Evolutionary conservation across 2,797 vertebrate genomes (phyloP).

Genomic region (Lithobates sylvaticus): DNA sequence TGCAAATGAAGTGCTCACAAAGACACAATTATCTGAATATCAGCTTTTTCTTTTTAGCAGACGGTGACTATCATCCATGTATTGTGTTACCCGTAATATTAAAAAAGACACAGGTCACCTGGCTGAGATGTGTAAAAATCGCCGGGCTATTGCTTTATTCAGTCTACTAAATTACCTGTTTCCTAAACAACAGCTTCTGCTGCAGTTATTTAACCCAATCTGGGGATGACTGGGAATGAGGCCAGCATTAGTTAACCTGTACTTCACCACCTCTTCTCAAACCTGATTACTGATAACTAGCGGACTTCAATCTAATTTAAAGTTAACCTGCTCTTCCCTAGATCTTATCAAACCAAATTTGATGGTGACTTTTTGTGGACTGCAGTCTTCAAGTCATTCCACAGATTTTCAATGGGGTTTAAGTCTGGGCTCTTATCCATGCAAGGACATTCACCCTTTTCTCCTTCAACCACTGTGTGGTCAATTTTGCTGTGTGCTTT

Average conservation of each 20-base stretch:
- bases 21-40: slow-evolving; percentile 63
- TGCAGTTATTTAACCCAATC: slow-evolving; percentile 64
- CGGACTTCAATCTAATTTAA: too few relatives aligned
- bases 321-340: too few relatives aligned
- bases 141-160: slow-evolving; percentile 68
- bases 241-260: neutral
- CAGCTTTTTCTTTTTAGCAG: slow-evolving; percentile 53
- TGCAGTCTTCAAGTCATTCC: too few relatives aligned
- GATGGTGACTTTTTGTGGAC: too few relatives aligned
- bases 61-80: slow-evolving; percentile 56
- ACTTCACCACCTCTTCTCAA: neutral
- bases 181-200: slow-evolving; percentile 64
- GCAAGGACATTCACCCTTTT: too few relatives aligned
- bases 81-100: slow-evolving; percentile 63
- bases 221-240: slow-evolving; percentile 8
- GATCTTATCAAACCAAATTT: too few relatives aligned
- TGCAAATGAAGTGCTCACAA: slow-evolving; percentile 47
- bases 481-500: too few relatives aligned
- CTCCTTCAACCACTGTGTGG: too few relatives aligned
- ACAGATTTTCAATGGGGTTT: too few relatives aligned
- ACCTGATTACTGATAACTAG: neutral
- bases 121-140: slow-evolving; percentile 60
- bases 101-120: slow-evolving; percentile 66
- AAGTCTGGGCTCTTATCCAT: too few relatives aligned
- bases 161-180: slow-evolving; percentile 65